Percentiles rank a stretch among this genome's conserved stretches.
Conservation (phyloP, 2,888 invertebrate genomes). For the Oxytorus armatus region DNA sequence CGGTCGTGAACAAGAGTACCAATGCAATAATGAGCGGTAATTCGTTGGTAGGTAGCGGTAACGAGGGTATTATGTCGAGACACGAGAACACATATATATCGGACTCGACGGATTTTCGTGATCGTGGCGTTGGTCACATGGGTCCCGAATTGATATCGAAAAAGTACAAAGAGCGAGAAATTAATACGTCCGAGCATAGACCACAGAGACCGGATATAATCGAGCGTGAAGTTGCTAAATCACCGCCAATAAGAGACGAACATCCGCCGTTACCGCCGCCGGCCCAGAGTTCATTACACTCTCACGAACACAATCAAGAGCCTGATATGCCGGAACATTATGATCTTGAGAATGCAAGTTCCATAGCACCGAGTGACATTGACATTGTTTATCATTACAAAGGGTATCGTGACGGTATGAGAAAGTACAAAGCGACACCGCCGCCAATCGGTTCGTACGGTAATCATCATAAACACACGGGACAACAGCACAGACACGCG, state of each 20-base stretch:
- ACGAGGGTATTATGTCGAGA: conserved; percentile 89
- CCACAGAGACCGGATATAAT: conserved; percentile 97
- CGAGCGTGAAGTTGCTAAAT: conserved; percentile 94
- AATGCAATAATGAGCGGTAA: conserved; percentile 90
- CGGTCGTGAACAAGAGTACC: conserved; percentile 92
- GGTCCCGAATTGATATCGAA: conserved; percentile 95
- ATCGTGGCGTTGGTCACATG: conserved; percentile 91
- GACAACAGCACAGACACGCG: conserved; percentile 87
- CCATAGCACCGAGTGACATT: conserved; percentile 98
- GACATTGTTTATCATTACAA: conserved; percentile 99
- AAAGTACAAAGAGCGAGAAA: conserved; percentile 95
- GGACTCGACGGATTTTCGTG: conserved; percentile 87
- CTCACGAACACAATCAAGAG: conserved; percentile 88
- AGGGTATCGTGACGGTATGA: conserved; percentile 94
- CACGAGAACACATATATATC: conserved; percentile 88
- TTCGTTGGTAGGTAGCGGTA: conserved; percentile 87
- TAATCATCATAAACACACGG: conserved; percentile 90
- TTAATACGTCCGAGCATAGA: conserved; percentile 89
- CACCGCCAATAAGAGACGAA: conserved; percentile 92
- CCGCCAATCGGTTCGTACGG: conserved; percentile 91
- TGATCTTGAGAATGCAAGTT: conserved; percentile 98
- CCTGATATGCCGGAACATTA: conserved; percentile 96
- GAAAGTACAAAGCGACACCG: conserved; percentile 95
- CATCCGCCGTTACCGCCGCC: conserved; percentile 90
- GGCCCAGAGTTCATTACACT: conserved; percentile 89